Percentiles rank a stretch among this genome's conserved stretches.
Conservation (phyloP, 1,140 invertebrate species). For the Eueides isabella region DNA sequence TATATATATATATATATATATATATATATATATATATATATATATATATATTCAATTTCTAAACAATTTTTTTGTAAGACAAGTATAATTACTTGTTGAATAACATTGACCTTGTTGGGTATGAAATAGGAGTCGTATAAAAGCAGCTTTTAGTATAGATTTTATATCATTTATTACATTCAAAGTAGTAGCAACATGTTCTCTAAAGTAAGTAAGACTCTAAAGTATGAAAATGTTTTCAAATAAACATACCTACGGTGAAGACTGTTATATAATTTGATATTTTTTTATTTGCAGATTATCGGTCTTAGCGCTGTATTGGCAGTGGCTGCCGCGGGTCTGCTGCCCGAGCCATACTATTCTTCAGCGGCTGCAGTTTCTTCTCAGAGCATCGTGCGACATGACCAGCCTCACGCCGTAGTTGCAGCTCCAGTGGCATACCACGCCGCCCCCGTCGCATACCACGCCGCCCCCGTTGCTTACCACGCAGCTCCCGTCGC, state of each 20-base stretch:
- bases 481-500: neutral
- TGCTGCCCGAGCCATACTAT: slow-evolving; percentile 54
- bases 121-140: too few species aligned
- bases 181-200: slow-evolving; percentile 24
- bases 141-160: too few species aligned
- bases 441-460: slow-evolving; percentile 16
- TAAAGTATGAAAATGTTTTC: too few species aligned
- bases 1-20: too few species aligned
- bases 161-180: too few species aligned
- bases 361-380: slow-evolving; percentile 59
- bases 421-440: slow-evolving; percentile 40
- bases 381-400: slow-evolving; percentile 63
- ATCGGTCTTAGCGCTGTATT: slow-evolving; percentile 39
- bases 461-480: slow-evolving; percentile 13
- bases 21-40: too few species aligned
- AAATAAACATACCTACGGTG: too few species aligned
- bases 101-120: too few species aligned
- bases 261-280: neutral
- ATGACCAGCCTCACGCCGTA: slow-evolving; percentile 45
- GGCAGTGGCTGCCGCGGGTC: slow-evolving; percentile 44
- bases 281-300: slow-evolving; percentile 44
- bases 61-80: neutral
- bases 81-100: neutral
- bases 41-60: neutral
- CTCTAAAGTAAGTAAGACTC: slow-evolving; percentile 38